Conservation (phyloP, 2,888 invertebrate species). For the Beris morrisii region DNA sequence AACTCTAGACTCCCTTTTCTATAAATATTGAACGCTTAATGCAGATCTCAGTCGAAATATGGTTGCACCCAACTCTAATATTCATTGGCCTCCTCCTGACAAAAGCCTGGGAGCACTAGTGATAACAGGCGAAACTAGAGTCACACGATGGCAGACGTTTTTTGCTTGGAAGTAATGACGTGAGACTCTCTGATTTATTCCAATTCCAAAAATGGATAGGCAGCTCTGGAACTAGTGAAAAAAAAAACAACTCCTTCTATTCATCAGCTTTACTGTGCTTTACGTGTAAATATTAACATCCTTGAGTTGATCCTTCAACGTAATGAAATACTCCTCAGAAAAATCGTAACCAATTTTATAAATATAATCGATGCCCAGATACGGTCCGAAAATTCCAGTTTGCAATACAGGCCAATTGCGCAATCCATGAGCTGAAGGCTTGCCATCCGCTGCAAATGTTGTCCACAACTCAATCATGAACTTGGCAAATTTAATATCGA, state of each 20-base stretch:
- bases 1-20: too few species aligned
- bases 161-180: too few species aligned
- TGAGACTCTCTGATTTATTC: too few species aligned
- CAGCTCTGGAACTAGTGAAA: not conserved
- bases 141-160: too few species aligned
- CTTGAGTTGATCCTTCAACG: constrained; percentile 18
- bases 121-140: too few species aligned
- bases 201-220: too few species aligned
- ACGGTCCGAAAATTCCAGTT: constrained; percentile 39
- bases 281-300: constrained; percentile 13
- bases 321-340: constrained; percentile 32
- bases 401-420: constrained; percentile 28
- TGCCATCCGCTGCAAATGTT: constrained; percentile 40
- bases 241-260: not conserved
- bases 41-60: too few species aligned
- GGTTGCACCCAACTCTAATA: too few species aligned
- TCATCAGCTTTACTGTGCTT: not conserved
- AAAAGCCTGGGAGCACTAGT: too few species aligned
- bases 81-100: too few species aligned
- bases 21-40: too few species aligned
- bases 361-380: constrained; percentile 38
- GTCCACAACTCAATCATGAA: constrained; percentile 48
- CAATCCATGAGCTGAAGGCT: constrained; percentile 31
- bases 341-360: constrained; percentile 35
- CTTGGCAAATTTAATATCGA: constrained; percentile 47